Evolutionary conservation across 2,113 vertebrate genomes (phyloP).

Genomic region (Eonycteris spelaea): DNA sequence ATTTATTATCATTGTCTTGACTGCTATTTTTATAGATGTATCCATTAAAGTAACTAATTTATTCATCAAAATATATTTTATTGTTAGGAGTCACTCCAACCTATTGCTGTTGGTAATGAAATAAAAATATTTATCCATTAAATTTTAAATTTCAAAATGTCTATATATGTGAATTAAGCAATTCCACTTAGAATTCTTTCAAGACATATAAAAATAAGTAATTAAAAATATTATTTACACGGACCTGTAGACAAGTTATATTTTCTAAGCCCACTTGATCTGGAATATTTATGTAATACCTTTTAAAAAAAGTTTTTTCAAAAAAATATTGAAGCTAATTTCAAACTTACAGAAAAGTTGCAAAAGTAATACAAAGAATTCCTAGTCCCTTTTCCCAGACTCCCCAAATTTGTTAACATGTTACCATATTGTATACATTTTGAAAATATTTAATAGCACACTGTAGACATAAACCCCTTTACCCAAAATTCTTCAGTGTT

Average conservation of each 20-base stretch:
- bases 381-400: not conserved
- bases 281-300: not conserved
- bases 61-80: constrained; percentile 24
- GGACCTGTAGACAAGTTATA: not conserved
- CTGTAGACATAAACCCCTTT: not conserved
- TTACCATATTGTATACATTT: not conserved
- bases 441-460: not conserved
- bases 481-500: not conserved
- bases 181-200: not conserved
- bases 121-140: not conserved
- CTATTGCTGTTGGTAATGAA: not conserved
- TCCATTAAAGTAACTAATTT: constrained; percentile 8
- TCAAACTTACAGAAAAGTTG: not conserved
- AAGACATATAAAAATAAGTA: not conserved
- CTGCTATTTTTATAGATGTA: not conserved
- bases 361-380: not conserved
- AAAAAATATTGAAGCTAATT: not conserved
- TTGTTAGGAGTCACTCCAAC: not conserved
- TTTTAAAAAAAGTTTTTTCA: not conserved
- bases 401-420: not conserved
- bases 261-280: not conserved
- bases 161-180: not conserved
- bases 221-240: constrained; percentile 2
- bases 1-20: not conserved
- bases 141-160: constrained; percentile 20